Evolutionary conservation across 2,888 invertebrate genomes (phyloP).

Genomic region (Chrysotoxum bicinctum): DNA sequence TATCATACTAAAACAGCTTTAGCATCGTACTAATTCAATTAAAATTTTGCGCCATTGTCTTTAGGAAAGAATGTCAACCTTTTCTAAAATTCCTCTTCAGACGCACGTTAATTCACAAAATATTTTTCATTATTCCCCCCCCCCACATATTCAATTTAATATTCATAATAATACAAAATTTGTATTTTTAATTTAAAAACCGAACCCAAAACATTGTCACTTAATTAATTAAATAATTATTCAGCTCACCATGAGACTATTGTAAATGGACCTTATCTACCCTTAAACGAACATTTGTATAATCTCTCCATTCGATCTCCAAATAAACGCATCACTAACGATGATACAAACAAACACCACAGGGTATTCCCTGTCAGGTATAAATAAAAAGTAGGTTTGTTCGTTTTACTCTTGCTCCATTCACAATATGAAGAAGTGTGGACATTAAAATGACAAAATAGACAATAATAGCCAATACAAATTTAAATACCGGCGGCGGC

Average conservation of each 20-base stretch:
- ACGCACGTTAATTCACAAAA: no score
- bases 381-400: background rate
- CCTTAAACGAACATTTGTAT: background rate
- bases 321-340: conserved; percentile 18
- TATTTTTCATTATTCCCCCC: background rate
- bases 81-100: no score
- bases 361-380: background rate
- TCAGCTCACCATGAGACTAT: background rate
- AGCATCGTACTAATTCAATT: no score
- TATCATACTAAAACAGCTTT: no score
- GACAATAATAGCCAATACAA: conserved; percentile 44
- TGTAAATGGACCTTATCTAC: background rate
- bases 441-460: conserved; percentile 47
- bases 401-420: background rate
- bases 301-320: conserved; percentile 40
- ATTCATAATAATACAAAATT: background rate
- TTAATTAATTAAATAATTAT: conserved; percentile 6
- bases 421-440: conserved; percentile 4
- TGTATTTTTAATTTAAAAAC: background rate
- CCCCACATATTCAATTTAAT: background rate
- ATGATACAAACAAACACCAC: conserved; percentile 27
- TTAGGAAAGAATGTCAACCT: no score
- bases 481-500: background rate
- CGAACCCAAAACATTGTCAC: background rate
- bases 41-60: no score